Conservation (phyloP, 2,113 vertebrate genomes). For the Empidonax traillii region DNA sequence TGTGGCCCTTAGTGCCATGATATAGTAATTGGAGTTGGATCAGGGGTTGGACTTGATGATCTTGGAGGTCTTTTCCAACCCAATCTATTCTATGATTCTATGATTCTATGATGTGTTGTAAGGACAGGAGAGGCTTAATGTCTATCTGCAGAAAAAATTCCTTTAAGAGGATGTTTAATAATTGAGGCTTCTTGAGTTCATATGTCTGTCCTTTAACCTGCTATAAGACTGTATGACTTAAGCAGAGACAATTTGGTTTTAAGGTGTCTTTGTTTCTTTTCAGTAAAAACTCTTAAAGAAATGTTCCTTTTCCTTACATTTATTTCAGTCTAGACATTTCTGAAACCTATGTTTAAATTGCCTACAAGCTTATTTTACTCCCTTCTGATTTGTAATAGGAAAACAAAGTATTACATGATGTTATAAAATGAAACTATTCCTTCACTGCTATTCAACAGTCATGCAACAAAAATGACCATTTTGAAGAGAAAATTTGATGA, state of each 20-base stretch:
- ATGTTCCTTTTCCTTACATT: background rate
- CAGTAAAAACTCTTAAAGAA: background rate
- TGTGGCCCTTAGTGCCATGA: too few species aligned
- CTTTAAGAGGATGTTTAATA: background rate
- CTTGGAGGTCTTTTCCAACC: too few species aligned
- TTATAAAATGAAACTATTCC: background rate
- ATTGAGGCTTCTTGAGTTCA: background rate
- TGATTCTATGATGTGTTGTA: background rate
- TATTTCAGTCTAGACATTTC: background rate
- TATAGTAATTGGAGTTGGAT: too few species aligned
- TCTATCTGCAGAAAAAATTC: background rate
- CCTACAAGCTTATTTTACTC: background rate
- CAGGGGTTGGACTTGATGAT: too few species aligned
- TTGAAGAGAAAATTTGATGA: background rate
- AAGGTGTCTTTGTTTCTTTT: background rate
- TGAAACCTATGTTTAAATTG: background rate
- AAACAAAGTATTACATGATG: background rate
- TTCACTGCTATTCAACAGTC: background rate
- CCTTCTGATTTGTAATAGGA: background rate
- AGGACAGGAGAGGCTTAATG: background rate
- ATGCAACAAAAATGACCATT: background rate
- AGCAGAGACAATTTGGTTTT: background rate
- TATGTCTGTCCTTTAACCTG: background rate
- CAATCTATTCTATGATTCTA: too few species aligned
- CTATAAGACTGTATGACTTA: background rate